These are phyloP conservation scores for Aspidoscelis tigris DNA, from an alignment of 2,113 vertebrate species.

Conservation along the genomic window DNA sequence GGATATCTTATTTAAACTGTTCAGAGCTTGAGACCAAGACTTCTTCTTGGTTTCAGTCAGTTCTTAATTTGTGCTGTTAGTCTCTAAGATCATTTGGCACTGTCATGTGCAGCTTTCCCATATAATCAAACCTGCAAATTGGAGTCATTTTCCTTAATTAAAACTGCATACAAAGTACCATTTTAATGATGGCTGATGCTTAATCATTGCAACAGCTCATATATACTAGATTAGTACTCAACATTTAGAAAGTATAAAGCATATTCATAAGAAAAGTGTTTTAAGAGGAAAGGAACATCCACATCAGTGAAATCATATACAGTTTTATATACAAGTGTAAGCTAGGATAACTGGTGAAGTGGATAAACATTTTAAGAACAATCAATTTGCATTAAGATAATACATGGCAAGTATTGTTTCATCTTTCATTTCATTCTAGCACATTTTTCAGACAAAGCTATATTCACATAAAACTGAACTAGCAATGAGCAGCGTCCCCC, in stretches of 20 bases:
- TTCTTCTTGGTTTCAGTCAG: background rate
- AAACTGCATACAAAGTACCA: background rate
- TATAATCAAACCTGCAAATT: fast-evolving
- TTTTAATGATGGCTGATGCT: background rate
- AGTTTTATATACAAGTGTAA: background rate
- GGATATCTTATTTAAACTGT: background rate
- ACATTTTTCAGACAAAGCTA: background rate
- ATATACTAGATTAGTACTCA: background rate
- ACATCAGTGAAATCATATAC: background rate
- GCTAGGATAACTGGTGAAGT: background rate
- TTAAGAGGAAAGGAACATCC: background rate
- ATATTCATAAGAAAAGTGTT: background rate
- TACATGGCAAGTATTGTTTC: too few species aligned
- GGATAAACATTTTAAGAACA: background rate
- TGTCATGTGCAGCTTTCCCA: background rate
- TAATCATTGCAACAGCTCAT: background rate
- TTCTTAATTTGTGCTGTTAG: background rate
- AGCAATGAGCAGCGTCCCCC: background rate
- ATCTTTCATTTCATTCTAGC: too few species aligned
- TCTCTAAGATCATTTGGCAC: background rate
- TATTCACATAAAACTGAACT: background rate
- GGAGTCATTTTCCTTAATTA: background rate
- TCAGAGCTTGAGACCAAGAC: background rate
- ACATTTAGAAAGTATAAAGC: background rate
- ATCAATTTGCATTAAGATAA: background rate